Evolutionary conservation across 2,888 invertebrate species (phyloP).

Genomic region (Pristionchus maxplancki): DNA sequence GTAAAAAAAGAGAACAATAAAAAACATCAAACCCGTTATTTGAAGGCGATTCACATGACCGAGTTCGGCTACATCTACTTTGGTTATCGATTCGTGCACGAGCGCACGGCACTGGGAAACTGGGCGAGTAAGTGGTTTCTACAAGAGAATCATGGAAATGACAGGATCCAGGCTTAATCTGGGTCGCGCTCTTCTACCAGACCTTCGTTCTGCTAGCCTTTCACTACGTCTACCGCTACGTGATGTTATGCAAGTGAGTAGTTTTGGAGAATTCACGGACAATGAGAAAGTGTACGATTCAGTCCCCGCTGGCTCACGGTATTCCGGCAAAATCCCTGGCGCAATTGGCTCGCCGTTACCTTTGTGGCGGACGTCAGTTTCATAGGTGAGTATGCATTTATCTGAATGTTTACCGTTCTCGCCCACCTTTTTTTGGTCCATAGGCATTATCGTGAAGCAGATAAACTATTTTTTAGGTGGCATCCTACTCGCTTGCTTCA

Average conservation of each 20-base stretch:
- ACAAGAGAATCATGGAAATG: no score
- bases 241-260: background rate
- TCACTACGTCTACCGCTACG: background rate
- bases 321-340: background rate
- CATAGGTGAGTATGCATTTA: background rate
- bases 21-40: background rate
- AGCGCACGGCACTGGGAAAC: background rate
- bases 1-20: background rate
- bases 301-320: background rate
- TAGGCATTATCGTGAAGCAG: no score
- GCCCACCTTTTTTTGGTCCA: no score
- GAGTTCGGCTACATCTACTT: constrained; percentile 10
- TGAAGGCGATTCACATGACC: constrained; percentile 23
- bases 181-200: constrained; percentile 1
- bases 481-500: background rate
- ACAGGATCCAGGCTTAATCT: background rate
- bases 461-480: background rate
- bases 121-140: background rate
- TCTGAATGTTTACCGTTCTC: no score
- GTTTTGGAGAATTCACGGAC: background rate
- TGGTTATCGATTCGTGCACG: background rate
- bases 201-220: background rate
- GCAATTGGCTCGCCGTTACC: background rate
- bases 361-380: background rate
- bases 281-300: background rate